A percentile compares a stretch with the other conserved stretches of the same genome.
These are phyloP conservation scores for Coturnix japonica DNA, from an alignment of 2,113 vertebrate species.

Conservation along the genomic window DNA sequence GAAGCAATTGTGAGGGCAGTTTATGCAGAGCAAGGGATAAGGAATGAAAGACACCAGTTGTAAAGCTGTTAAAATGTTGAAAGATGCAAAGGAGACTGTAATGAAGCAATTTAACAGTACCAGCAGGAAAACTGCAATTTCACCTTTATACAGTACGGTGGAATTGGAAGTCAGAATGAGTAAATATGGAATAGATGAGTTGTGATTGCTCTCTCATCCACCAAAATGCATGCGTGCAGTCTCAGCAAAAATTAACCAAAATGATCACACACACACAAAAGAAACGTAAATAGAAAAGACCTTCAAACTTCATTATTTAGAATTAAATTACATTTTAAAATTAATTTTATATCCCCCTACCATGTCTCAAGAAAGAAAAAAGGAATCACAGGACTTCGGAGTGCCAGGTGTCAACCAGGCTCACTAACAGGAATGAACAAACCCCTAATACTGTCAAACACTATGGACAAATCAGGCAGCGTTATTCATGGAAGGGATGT, in stretches of 20 bases:
- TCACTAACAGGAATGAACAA: not conserved
- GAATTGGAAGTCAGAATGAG: constrained; percentile 32
- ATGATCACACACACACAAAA: fast-evolving
- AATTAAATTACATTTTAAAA: not conserved
- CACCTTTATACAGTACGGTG: constrained; percentile 17
- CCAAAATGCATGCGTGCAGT: not conserved
- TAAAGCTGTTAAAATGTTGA: constrained; percentile 13
- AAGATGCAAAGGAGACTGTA: constrained; percentile 27
- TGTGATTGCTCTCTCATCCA: not conserved
- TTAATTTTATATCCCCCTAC: not conserved
- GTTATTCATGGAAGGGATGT: not conserved
- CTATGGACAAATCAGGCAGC: not conserved
- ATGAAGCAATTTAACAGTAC: constrained; percentile 49
- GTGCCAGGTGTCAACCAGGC: not conserved
- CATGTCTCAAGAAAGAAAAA: not conserved
- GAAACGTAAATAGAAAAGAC: not conserved
- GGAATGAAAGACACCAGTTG: constrained; percentile 1
- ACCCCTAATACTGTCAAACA: not conserved
- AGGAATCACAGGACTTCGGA: not conserved
- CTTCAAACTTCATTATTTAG: not conserved
- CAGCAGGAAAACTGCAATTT: constrained; percentile 51
- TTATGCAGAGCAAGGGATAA: not conserved
- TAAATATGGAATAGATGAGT: not conserved
- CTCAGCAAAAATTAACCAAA: not conserved
- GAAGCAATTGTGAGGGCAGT: constrained; percentile 2